A percentile compares a stretch with the other conserved stretches of the same genome.
Conservation (phyloP, 2,888 invertebrate genomes). For the Athalia rosae region DNA sequence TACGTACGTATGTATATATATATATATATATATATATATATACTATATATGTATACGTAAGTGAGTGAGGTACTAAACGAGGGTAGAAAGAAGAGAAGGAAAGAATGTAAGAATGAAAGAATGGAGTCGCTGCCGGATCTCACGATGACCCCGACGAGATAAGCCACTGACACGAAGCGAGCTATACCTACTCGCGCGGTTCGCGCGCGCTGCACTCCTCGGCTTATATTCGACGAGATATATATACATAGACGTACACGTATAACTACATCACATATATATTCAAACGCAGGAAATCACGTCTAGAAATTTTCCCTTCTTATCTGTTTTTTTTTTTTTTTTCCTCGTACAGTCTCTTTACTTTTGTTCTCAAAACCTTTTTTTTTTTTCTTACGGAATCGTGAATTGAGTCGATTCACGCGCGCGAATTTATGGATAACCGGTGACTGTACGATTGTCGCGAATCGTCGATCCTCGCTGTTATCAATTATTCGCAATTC, state of each 20-base stretch:
- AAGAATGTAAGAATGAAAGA: conserved; percentile 38
- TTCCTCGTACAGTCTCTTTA: no score
- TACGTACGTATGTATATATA: no score
- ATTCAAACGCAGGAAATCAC: neutral
- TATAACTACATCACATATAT: conserved; percentile 3
- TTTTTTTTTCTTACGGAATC: no score
- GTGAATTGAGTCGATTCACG: no score
- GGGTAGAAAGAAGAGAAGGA: conserved; percentile 8
- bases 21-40: no score
- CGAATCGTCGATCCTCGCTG: no score
- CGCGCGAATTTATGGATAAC: no score
- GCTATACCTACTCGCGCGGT: neutral
- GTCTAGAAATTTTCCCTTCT: neutral
- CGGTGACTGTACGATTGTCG: no score
- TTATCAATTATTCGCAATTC: no score
- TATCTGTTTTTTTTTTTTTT: neutral
- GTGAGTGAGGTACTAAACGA: neutral
- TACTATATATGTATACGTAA: no score
- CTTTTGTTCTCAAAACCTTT: no score
- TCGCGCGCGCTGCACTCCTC: conserved; percentile 24
- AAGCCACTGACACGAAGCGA: conserved; percentile 58
- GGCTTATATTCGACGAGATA: neutral
- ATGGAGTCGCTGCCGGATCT: conserved; percentile 49
- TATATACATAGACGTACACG: conserved; percentile 1
- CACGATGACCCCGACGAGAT: conserved; percentile 61